These are phyloP conservation scores for Gypaetus barbatus DNA, from an alignment of 2,797 vertebrate genomes.

Conservation along the genomic window DNA sequence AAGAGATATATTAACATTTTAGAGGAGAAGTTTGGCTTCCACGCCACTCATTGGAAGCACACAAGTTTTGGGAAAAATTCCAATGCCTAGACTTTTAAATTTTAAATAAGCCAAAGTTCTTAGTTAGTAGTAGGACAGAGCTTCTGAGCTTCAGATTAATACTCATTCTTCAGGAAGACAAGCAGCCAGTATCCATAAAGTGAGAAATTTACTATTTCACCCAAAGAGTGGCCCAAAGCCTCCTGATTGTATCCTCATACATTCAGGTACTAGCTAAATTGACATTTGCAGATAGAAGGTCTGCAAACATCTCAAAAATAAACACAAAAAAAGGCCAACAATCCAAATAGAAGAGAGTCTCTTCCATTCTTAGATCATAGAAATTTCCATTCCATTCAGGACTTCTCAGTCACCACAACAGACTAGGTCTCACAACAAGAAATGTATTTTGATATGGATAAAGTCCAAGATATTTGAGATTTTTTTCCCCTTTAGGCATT, in stretches of 20 bases:
- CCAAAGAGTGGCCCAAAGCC: neutral
- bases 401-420: neutral
- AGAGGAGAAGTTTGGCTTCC: neutral
- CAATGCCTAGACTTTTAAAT: neutral
- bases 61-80: neutral
- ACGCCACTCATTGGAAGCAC: neutral
- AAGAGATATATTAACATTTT: neutral
- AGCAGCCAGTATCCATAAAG: neutral
- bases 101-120: neutral
- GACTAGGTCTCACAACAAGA: neutral
- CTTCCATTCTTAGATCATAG: neutral
- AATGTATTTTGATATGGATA: neutral
- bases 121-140: neutral
- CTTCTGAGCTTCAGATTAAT: neutral
- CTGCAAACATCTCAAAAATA: neutral
- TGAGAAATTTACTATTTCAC: neutral
- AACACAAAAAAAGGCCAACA: neutral
- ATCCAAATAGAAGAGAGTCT: neutral
- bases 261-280: neutral
- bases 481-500: neutral
- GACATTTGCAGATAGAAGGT: neutral
- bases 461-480: neutral
- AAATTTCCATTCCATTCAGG: neutral
- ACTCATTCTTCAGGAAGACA: neutral
- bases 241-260: neutral